Conservation (phyloP, 2,888 invertebrate species). For the Didymodactylos carnosus region DNA sequence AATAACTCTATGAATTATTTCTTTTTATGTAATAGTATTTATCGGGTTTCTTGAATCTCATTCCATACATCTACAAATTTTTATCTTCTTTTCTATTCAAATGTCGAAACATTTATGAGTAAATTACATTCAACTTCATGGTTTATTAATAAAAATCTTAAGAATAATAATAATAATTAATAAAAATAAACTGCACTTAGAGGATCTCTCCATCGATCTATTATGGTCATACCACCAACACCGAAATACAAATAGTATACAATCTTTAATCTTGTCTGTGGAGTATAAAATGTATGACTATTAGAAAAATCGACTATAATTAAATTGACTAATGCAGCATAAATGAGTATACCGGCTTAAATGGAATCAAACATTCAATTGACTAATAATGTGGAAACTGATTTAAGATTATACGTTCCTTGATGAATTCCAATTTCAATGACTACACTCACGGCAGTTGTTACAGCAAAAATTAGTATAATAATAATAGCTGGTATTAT, state of each 20-base stretch:
- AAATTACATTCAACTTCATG: no score
- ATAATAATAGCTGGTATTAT: neutral
- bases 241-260: neutral
- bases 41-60: no score
- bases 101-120: no score
- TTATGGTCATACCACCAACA: neutral
- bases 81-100: no score
- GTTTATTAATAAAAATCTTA: no score
- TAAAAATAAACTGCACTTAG: no score
- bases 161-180: no score
- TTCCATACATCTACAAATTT: no score
- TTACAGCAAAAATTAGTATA: neutral
- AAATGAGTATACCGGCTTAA: neutral
- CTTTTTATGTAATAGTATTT: no score
- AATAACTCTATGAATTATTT: no score
- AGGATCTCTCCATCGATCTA: neutral
- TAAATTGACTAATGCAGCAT: neutral
- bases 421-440: neutral
- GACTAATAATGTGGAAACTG: neutral
- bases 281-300: neutral
- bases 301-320: neutral
- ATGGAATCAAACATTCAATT: neutral
- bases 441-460: neutral
- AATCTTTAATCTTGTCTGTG: neutral
- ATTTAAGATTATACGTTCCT: neutral